Evolutionary conservation across 2,888 invertebrate species (phyloP).

Genomic region (Autographa pulchrina): DNA sequence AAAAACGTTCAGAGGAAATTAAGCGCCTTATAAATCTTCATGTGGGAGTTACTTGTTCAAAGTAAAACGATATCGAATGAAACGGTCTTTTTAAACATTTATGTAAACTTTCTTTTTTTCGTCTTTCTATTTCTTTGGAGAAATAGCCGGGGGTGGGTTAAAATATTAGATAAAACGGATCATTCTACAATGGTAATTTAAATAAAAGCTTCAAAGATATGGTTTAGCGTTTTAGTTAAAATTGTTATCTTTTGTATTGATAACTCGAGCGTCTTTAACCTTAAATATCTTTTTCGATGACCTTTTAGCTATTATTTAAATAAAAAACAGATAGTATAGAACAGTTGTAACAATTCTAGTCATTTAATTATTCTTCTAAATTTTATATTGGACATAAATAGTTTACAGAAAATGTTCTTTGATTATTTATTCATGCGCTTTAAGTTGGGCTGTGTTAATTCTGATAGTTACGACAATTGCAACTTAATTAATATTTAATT

Average conservation of each 20-base stretch:
- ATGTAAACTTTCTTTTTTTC: slow-evolving; percentile 15
- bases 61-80: slow-evolving; percentile 37
- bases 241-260: neutral
- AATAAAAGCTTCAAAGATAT: slow-evolving; percentile 4
- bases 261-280: neutral
- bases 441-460: too few species aligned
- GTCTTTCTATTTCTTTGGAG: slow-evolving; percentile 12
- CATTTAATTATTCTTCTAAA: too few species aligned
- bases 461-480: too few species aligned
- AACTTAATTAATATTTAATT: too few species aligned
- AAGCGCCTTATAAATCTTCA: slow-evolving; percentile 33
- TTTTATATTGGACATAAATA: neutral
- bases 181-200: slow-evolving; percentile 4
- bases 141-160: slow-evolving; percentile 13
- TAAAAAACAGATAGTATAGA: too few species aligned
- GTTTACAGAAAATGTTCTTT: neutral
- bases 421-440: neutral
- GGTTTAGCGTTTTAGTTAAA: neutral
- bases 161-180: slow-evolving; percentile 3
- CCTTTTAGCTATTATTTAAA: neutral
- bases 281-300: neutral
- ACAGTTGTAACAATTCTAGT: too few species aligned
- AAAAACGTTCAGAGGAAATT: slow-evolving; percentile 23
- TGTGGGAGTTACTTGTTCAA: slow-evolving; percentile 27
- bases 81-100: slow-evolving; percentile 25